phyloP scores from a whole-genome alignment of 2,888 invertebrate genomes.

The Calephelis perditalis region DNA sequence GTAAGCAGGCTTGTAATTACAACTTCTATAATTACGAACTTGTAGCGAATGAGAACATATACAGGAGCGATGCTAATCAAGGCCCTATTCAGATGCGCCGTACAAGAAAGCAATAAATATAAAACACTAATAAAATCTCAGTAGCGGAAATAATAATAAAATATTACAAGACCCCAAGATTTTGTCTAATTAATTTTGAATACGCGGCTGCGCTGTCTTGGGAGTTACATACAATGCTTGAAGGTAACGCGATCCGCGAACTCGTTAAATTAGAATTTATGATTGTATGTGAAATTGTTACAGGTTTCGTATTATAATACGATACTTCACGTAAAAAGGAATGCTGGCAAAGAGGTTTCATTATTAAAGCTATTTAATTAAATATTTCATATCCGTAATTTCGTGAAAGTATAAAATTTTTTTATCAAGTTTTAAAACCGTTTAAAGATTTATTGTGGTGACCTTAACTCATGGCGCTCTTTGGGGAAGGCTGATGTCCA shows the following conservation, averaged over 20 bases:
- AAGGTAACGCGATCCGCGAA: conserved; percentile 71
- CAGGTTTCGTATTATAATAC: conserved; percentile 45
- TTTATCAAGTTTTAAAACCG: too few species aligned
- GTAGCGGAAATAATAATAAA: conserved; percentile 74
- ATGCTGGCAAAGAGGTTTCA: conserved; percentile 3
- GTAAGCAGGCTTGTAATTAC: conserved; percentile 68
- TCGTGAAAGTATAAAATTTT: background rate
- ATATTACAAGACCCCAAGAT: conserved; percentile 71
- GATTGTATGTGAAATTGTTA: conserved; percentile 76
- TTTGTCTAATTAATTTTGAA: conserved; percentile 77
- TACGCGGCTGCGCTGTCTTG: conserved; percentile 72
- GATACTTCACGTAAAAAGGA: conserved; percentile 21
- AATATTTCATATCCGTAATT: background rate
- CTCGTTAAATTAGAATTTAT: conserved; percentile 76
- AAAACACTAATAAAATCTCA: conserved; percentile 68
- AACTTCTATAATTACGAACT: conserved; percentile 70
- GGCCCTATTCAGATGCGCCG: conserved; percentile 67
- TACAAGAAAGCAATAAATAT: conserved; percentile 71
- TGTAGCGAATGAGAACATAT: conserved; percentile 51
- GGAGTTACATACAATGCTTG: conserved; percentile 71
- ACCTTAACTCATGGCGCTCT: too few species aligned
- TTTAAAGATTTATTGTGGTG: too few species aligned
- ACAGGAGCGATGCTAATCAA: conserved; percentile 65
- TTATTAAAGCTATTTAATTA: conserved; percentile 8
- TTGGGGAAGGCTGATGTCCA: too few species aligned